Evolutionary conservation across 2,888 invertebrate species (phyloP).

Genomic region (Archaeoteleia sp.): DNA sequence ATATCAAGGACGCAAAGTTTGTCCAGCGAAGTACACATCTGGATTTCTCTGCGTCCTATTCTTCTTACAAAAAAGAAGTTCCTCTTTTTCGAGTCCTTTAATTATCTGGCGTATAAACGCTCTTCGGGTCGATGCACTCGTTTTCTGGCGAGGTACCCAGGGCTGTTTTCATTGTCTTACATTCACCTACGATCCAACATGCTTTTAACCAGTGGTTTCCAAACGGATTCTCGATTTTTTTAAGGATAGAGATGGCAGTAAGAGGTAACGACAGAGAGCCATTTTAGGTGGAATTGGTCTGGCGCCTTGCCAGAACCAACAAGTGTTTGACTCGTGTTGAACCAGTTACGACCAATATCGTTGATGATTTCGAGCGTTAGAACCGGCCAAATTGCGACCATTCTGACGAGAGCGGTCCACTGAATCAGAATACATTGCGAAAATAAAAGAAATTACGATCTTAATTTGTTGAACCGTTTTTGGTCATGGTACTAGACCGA

Average conservation of each 20-base stretch:
- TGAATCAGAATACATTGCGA: constrained; percentile 21
- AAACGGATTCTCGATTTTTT: constrained; percentile 21
- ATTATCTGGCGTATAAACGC: background rate
- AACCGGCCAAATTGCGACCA: constrained; percentile 41
- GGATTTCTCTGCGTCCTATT: background rate
- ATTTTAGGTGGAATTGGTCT: constrained; percentile 36
- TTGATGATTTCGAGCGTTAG: constrained; percentile 37
- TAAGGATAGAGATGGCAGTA: background rate
- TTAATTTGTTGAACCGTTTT: constrained; percentile 14
- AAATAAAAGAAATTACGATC: constrained; percentile 18
- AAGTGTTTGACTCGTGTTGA: constrained; percentile 67
- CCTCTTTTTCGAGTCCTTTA: constrained; percentile 15
- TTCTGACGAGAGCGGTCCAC: constrained; percentile 19
- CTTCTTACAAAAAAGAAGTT: background rate
- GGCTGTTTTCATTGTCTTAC: constrained; percentile 33
- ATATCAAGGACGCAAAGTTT: constrained; percentile 4
- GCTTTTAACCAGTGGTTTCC: constrained; percentile 22
- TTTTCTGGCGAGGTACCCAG: constrained; percentile 11
- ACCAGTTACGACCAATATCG: constrained; percentile 54
- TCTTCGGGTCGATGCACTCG: background rate
- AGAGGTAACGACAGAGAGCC: constrained; percentile 25
- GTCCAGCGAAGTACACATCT: background rate
- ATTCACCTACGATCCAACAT: constrained; percentile 29
- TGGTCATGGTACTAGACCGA: too few relatives aligned
- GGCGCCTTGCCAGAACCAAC: constrained; percentile 67